Evolutionary conservation across 2,888 invertebrate genomes (phyloP).

Genomic region (Lasius platythorax): DNA sequence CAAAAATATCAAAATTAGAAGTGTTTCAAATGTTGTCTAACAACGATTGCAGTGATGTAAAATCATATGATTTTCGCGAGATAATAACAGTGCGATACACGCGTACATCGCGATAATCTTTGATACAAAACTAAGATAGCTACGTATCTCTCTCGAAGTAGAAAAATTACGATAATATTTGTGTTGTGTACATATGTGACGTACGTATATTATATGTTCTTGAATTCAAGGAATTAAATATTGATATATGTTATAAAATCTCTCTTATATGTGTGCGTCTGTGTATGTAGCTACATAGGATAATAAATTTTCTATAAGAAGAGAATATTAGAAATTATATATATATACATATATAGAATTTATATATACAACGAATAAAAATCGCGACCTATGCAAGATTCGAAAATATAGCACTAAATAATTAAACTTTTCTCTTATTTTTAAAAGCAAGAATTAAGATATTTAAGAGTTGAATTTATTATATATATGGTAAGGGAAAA

Average conservation of each 20-base stretch:
- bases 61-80: not conserved
- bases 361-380: not conserved
- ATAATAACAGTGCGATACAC: not conserved
- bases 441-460: too few relatives aligned
- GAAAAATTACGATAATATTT: not conserved
- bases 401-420: too few relatives aligned
- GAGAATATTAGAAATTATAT: not conserved
- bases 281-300: too few relatives aligned
- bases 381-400: too few relatives aligned
- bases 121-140: not conserved
- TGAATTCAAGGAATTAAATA: not conserved
- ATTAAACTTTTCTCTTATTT: too few relatives aligned
- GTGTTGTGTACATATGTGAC: not conserved
- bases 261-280: not conserved
- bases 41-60: not conserved
- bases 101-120: not conserved
- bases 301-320: too few relatives aligned
- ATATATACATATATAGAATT: not conserved
- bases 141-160: not conserved
- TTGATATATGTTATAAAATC: not conserved
- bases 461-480: too few relatives aligned
- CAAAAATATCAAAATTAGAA: not conserved
- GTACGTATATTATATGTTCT: not conserved
- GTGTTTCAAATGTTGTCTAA: constrained; percentile 9
- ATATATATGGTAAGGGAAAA: not conserved